phyloP scores from a whole-genome alignment of 2,888 invertebrate species.

The Xestia xanthographa region DNA sequence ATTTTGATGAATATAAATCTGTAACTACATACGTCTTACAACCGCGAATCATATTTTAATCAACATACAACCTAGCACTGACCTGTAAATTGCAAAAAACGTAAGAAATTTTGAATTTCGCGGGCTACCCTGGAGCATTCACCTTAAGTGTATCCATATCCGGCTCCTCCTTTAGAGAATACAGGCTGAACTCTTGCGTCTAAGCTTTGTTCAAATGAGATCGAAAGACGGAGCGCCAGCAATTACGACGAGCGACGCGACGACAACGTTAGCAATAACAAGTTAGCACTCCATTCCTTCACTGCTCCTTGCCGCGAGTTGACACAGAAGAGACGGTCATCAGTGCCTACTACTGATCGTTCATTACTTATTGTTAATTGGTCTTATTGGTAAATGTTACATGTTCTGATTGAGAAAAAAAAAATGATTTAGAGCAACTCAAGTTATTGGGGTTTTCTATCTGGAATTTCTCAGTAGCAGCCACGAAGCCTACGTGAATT shows the following conservation, averaged over 20 bases:
- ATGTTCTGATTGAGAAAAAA: not conserved
- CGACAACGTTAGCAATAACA: not conserved
- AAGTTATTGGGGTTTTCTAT: not conserved
- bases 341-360: conserved; percentile 1
- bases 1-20: too few relatives aligned
- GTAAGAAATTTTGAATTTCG: too few relatives aligned
- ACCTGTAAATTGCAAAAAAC: too few relatives aligned
- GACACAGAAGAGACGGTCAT: conserved; percentile 17
- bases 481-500: not conserved
- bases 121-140: too few relatives aligned
- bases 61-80: too few relatives aligned
- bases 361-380: conserved; percentile 29
- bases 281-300: conserved; percentile 1
- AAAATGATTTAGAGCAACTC: not conserved
- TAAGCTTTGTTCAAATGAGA: not conserved
- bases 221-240: not conserved
- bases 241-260: not conserved
- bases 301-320: not conserved
- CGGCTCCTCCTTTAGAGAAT: not conserved
- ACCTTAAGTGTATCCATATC: not conserved
- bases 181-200: not conserved
- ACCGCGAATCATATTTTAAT: too few relatives aligned
- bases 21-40: too few relatives aligned
- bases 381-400: not conserved
- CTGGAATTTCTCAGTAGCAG: not conserved